phyloP scores from a whole-genome alignment of 1,140 invertebrate species.

The Ridgeia piscesae region DNA sequence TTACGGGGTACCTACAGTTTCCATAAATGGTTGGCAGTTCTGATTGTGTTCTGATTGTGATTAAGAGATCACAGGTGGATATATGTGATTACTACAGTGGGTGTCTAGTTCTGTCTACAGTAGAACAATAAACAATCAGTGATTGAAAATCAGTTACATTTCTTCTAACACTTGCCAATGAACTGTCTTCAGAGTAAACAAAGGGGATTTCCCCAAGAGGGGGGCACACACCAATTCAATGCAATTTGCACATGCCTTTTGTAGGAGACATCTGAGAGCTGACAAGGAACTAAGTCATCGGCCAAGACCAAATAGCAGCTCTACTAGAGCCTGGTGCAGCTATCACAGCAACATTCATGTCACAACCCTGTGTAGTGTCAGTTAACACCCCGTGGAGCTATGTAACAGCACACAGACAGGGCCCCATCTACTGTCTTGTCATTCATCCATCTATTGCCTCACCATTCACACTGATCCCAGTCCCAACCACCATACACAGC shows the following conservation, averaged over 20 bases:
- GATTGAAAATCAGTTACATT: background rate
- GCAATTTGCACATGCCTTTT: background rate
- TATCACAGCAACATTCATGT: background rate
- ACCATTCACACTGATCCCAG: background rate
- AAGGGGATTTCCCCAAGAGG: background rate
- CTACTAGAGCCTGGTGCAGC: background rate
- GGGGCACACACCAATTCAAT: background rate
- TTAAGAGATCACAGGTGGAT: no score
- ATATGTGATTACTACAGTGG: no score
- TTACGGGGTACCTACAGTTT: no score
- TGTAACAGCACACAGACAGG: background rate
- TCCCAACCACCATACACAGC: background rate
- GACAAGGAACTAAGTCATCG: background rate
- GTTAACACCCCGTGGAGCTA: background rate
- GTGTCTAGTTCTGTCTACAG: background rate
- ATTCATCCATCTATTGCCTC: background rate
- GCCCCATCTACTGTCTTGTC: background rate
- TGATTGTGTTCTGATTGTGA: no score
- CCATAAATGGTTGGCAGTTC: no score
- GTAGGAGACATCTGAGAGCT: background rate
- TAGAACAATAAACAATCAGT: background rate
- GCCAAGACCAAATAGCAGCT: background rate
- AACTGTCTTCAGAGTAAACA: background rate
- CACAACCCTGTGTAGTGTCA: background rate
- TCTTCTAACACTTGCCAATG: background rate